Conservation (phyloP, 2,888 invertebrate genomes). For the Pyrrhosoma nymphula region DNA sequence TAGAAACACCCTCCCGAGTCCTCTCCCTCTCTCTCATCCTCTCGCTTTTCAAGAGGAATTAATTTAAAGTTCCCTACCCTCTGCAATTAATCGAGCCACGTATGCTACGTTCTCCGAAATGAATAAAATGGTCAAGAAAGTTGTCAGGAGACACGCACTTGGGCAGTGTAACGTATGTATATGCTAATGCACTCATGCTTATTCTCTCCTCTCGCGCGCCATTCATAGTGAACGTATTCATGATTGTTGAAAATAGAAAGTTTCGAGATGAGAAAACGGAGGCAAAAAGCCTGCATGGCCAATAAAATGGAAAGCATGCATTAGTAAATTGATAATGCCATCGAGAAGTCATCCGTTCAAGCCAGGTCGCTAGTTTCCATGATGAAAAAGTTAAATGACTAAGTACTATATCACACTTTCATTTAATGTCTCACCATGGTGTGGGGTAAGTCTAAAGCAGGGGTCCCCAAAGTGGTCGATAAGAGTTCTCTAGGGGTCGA, state of each 20-base stretch:
- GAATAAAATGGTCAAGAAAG: slow-evolving; percentile 19
- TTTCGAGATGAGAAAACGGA: background rate
- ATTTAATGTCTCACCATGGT: no score
- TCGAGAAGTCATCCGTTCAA: no score
- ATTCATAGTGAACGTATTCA: background rate
- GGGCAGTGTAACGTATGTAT: background rate
- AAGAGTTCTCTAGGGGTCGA: no score
- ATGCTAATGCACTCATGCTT: background rate
- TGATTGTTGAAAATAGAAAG: background rate
- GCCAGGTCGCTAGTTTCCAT: no score
- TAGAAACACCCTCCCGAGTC: background rate
- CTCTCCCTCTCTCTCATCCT: background rate
- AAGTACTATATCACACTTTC: no score
- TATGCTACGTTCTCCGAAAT: background rate
- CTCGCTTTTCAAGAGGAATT: background rate
- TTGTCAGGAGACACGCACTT: slow-evolving; percentile 29
- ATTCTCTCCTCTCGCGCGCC: background rate
- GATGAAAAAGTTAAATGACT: no score
- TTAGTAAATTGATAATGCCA: no score
- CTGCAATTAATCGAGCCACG: slow-evolving; percentile 32
- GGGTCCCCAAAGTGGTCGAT: no score
- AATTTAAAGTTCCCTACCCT: slow-evolving; percentile 16
- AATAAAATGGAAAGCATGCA: background rate
- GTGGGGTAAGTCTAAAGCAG: no score
- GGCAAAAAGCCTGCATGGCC: background rate